A percentile compares a stretch with the other conserved stretches of the same genome.
Conservation (phyloP, 2,797 vertebrate genomes). For the Adelosebastes latens region DNA sequence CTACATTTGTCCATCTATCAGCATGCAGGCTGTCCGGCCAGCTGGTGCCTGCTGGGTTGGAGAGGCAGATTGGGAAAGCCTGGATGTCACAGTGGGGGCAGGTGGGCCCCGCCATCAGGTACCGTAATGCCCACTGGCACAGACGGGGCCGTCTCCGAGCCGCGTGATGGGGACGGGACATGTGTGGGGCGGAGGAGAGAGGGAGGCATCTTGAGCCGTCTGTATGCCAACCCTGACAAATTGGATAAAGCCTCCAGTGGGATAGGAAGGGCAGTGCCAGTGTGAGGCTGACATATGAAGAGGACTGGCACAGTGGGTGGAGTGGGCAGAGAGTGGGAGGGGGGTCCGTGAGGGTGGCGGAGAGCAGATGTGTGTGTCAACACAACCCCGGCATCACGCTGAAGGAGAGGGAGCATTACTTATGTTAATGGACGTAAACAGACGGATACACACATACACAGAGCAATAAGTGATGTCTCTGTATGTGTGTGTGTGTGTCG, state of each 20-base stretch:
- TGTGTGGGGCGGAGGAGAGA: conserved; percentile 25
- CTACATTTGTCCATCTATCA: conserved; percentile 65
- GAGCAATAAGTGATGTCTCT: background rate
- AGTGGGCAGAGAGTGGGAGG: conserved; percentile 27
- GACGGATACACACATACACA: conserved; percentile 11
- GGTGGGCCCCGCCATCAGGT: conserved; percentile 70
- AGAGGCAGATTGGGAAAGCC: conserved; percentile 57
- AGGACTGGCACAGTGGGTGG: conserved; percentile 50
- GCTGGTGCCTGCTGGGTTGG: conserved; percentile 66
- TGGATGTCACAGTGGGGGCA: conserved; percentile 61
- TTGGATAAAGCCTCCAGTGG: conserved; percentile 66
- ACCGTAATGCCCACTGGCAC: conserved; percentile 61
- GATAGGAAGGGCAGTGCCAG: conserved; percentile 51
- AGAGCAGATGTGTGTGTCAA: conserved; percentile 67
- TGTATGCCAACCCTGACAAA: conserved; percentile 70
- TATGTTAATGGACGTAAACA: conserved; percentile 32
- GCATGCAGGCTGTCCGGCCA: conserved; percentile 66
- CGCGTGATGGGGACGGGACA: background rate
- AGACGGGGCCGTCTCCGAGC: conserved; percentile 44
- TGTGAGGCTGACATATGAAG: conserved; percentile 64
- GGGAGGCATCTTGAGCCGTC: conserved; percentile 40
- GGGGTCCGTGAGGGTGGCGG: background rate
- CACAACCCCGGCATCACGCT: conserved; percentile 40
- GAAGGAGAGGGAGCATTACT: conserved; percentile 41
- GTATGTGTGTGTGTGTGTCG: background rate